These are phyloP conservation scores for Sminthurides bifidus DNA, from an alignment of 1,140 invertebrate genomes.

Conservation along the genomic window DNA sequence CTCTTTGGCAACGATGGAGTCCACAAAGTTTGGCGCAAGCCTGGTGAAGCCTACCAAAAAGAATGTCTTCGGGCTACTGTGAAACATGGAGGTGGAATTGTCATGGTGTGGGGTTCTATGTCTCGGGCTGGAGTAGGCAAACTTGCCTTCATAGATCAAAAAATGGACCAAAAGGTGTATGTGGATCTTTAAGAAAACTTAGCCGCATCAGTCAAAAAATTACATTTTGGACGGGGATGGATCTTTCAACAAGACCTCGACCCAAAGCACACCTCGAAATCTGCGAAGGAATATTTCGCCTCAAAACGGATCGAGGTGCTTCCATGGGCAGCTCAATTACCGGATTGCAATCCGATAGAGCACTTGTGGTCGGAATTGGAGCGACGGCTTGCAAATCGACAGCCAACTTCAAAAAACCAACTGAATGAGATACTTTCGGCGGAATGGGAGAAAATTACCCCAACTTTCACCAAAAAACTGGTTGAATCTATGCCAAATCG, in stretches of 20 bases:
- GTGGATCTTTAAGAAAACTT: background rate
- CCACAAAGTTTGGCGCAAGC: conserved; percentile 29
- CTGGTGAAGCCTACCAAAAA: conserved; percentile 11
- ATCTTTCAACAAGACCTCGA: background rate
- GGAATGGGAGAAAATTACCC: conserved; percentile 32
- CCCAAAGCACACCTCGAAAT: conserved; percentile 9
- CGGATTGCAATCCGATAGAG: conserved; percentile 34
- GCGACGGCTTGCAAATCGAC: background rate
- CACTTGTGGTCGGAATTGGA: conserved; percentile 28
- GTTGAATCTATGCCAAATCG: too few species aligned
- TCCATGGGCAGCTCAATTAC: conserved; percentile 31
- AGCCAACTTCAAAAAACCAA: conserved; percentile 8
- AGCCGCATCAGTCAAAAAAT: background rate
- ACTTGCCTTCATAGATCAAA: background rate
- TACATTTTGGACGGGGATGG: background rate
- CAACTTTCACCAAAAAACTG: too few species aligned
- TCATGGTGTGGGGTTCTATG: background rate
- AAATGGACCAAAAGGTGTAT: background rate
- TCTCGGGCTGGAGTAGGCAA: background rate
- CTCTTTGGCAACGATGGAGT: conserved; percentile 19
- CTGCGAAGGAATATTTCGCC: conserved; percentile 2
- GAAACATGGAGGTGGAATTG: conserved; percentile 34
- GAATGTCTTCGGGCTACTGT: conserved; percentile 27
- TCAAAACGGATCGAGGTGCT: conserved; percentile 21
- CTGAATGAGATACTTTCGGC: conserved; percentile 38